Evolutionary conservation across 2,888 invertebrate genomes (phyloP).

Genomic region (Polylopha cassiicola): DNA sequence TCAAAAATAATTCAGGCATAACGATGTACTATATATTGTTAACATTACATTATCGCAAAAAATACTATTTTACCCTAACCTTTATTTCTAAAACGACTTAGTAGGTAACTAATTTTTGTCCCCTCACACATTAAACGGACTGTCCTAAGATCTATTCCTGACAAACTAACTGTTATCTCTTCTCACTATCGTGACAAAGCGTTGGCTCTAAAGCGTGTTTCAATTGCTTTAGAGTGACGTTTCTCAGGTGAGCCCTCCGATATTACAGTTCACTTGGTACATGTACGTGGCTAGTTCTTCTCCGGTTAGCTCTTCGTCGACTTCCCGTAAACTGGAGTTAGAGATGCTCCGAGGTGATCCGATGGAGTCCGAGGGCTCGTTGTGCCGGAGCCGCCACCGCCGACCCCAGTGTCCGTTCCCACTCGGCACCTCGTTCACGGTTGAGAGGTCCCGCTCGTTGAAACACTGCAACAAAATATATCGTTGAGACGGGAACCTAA

Average conservation of each 20-base stretch:
- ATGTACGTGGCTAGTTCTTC: conserved; percentile 82
- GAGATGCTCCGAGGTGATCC: conserved; percentile 80
- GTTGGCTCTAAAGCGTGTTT: conserved; percentile 9
- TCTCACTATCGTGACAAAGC: neutral
- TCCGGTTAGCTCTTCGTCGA: conserved; percentile 82
- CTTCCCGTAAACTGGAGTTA: conserved; percentile 85
- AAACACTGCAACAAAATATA: conserved; percentile 43
- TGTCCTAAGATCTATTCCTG: neutral
- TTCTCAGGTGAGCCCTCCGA: conserved; percentile 64
- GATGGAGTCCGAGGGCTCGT: conserved; percentile 59
- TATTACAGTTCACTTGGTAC: conserved; percentile 79
- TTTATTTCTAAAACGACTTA: too few species aligned
- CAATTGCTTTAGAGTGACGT: conserved; percentile 44
- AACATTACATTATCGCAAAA: too few species aligned
- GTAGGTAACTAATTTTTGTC: too few species aligned
- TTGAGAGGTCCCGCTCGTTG: conserved; percentile 52
- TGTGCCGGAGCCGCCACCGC: conserved; percentile 44
- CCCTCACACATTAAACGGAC: too few species aligned
- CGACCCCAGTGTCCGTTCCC: conserved; percentile 57
- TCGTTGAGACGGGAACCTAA: neutral
- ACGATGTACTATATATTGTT: too few species aligned
- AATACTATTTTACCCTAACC: too few species aligned
- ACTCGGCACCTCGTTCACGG: conserved; percentile 59
- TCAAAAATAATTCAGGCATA: too few species aligned
- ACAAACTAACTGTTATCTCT: conserved; percentile 1